A percentile compares a stretch with the other conserved stretches of the same genome.
These are phyloP conservation scores for Chromobotia macracanthus DNA, from an alignment of 2,797 vertebrate genomes.

Conservation along the genomic window DNA sequence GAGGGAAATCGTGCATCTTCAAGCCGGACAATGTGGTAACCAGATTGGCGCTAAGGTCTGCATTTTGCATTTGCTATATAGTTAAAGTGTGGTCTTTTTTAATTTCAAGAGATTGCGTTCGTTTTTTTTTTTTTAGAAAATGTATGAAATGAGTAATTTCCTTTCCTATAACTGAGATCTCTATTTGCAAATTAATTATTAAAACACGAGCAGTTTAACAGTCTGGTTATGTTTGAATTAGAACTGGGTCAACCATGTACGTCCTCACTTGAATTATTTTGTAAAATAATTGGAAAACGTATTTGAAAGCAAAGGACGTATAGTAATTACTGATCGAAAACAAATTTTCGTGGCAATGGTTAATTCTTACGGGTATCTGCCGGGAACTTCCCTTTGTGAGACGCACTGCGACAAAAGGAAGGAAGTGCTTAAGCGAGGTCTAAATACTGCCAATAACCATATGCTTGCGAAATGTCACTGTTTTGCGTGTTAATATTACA, in stretches of 20 bases:
- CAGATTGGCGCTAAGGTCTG: constrained; percentile 84
- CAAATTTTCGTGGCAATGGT: not conserved
- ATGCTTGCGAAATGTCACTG: not conserved
- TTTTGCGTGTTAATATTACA: constrained; percentile 26
- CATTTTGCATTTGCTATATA: constrained; percentile 12
- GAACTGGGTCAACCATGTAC: constrained; percentile 38
- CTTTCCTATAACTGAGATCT: not conserved
- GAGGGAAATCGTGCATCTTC: constrained; percentile 86
- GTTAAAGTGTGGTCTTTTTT: constrained; percentile 47
- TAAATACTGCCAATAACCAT: not conserved
- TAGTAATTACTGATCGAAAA: not conserved
- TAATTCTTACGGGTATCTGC: not conserved
- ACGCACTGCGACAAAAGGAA: constrained; percentile 54
- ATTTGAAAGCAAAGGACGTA: accelerated
- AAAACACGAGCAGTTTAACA: not conserved
- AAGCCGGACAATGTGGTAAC: constrained; percentile 83
- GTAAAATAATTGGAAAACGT: not conserved
- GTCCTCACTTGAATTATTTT: not conserved
- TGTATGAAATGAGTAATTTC: no score
- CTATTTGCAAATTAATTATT: not conserved
- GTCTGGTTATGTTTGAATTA: not conserved
- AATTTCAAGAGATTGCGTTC: constrained; percentile 42
- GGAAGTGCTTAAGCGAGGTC: not conserved
- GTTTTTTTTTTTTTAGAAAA: not conserved
- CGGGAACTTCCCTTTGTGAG: constrained; percentile 36